phyloP scores from a whole-genome alignment of 53 echinoderm and acorn worm genomes.

The Henricia sp. region DNA sequence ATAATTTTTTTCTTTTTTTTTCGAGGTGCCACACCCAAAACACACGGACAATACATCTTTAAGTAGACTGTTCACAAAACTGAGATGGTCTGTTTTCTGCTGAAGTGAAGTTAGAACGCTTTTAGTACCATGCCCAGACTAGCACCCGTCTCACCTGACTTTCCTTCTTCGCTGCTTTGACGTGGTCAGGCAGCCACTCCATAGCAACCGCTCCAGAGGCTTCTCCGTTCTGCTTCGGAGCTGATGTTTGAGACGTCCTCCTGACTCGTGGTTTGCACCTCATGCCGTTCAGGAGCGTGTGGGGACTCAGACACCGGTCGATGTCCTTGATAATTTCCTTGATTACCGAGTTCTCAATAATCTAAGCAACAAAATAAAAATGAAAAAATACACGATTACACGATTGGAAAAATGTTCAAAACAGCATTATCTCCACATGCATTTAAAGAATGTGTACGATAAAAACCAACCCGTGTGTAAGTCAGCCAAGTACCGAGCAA shows the following conservation, averaged over 20 bases:
- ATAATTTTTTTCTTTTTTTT: too few species aligned
- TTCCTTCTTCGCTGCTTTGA: constrained; percentile 33
- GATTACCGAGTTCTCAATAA: constrained; percentile 2
- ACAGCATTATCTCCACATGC: too few species aligned
- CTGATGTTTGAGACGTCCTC: not conserved
- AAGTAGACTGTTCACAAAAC: too few species aligned
- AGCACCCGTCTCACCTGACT: constrained; percentile 24
- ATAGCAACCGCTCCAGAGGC: constrained; percentile 1
- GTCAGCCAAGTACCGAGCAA: too few species aligned
- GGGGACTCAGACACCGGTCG: not conserved
- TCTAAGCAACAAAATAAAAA: not conserved
- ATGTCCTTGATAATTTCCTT: not conserved
- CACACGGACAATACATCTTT: too few species aligned
- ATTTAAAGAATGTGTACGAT: too few species aligned
- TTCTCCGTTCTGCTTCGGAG: not conserved
- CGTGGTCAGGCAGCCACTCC: constrained; percentile 59
- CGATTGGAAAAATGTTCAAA: too few species aligned
- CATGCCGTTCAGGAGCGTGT: not conserved
- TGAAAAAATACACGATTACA: not conserved
- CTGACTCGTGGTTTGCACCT: not conserved
- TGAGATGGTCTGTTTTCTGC: too few species aligned
- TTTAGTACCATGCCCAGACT: too few species aligned
- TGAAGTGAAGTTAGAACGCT: too few species aligned
- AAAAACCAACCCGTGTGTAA: too few species aligned
- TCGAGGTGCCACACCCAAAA: too few species aligned